Base-by-base conservation (phyloP, 2,113 vertebrate genomes). In the Oostethus manadensis region DNA sequence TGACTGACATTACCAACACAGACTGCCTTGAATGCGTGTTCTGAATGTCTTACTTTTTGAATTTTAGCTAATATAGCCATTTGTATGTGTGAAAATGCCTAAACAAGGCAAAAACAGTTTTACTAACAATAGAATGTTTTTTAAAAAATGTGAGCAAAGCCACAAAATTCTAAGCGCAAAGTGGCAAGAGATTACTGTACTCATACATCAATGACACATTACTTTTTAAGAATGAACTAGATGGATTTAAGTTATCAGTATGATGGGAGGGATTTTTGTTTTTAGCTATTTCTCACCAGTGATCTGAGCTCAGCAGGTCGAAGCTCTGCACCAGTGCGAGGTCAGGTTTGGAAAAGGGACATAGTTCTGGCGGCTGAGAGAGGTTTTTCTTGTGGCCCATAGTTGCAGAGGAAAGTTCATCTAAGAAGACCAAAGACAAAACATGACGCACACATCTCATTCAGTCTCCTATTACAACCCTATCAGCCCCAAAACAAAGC, bases 301-400 rank as follows among this genome's bases (percentile, higher is more conserved):
- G 91, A 0, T 93, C 91, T 17, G 92, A 92, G 72, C 72, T 86
- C 58, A 98, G 67, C 40, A 94, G 86, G 0, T 74, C 77, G 56
- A 99, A 86, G 10, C 92, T 93, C 72, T 94, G 92, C 0, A 81
- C 67, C 61, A 99, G 80, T 0, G 88, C 91, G 1, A 70, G 7
- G 8, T 98, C 92, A 0, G 96, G 94, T 58, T 90, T 92, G 14
- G 90, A 79, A 64, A 95, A 91, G 1, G 93, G 92, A 50, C 88
- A 86, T 55, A 92, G 76, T 20, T 93, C 92, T 0, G 78, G 70
- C 0, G 88, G 84, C 55, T 93, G 91, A n/a, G 89, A 79, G 15
- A 84, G 64, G 54, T 92, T 93, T 85, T 77, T 93, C 68, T 76
- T 91, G 42, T 83, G 86, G 42, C 83, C 70, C 64, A 56, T 38